phyloP scores from a whole-genome alignment of 2,113 vertebrate species.

The Pterocles orientalis region DNA sequence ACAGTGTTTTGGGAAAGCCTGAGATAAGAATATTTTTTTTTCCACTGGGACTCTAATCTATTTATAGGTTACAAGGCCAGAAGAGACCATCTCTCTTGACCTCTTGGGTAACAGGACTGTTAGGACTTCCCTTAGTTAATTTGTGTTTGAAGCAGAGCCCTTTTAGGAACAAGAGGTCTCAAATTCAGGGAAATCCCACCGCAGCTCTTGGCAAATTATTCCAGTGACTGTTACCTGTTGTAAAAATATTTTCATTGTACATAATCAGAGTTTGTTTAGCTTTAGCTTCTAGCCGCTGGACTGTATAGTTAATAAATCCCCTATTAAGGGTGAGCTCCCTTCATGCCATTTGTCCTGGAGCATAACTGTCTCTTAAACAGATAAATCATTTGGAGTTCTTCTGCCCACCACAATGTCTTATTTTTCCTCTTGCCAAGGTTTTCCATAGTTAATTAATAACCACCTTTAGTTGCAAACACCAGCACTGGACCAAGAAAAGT shows the following conservation, averaged over 20 bases:
- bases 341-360: background rate
- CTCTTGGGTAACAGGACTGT: background rate
- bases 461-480: background rate
- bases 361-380: background rate
- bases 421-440: background rate
- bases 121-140: background rate
- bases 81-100: background rate
- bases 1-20: background rate
- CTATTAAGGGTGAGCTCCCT: background rate
- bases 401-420: background rate
- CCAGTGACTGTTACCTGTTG: background rate
- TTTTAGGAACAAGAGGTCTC: background rate
- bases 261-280: background rate
- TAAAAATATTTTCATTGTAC: background rate
- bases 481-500: background rate
- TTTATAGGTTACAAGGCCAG: slow-evolving; percentile 19
- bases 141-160: background rate
- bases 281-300: background rate
- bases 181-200: background rate
- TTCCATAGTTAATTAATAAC: background rate
- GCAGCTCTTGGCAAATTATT: background rate
- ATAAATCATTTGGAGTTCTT: background rate
- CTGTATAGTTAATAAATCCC: background rate
- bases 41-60: background rate
- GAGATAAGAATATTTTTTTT: background rate